Evolutionary conservation across 2,888 invertebrate species (phyloP).

Genomic region (Eupithecia inturbata): DNA sequence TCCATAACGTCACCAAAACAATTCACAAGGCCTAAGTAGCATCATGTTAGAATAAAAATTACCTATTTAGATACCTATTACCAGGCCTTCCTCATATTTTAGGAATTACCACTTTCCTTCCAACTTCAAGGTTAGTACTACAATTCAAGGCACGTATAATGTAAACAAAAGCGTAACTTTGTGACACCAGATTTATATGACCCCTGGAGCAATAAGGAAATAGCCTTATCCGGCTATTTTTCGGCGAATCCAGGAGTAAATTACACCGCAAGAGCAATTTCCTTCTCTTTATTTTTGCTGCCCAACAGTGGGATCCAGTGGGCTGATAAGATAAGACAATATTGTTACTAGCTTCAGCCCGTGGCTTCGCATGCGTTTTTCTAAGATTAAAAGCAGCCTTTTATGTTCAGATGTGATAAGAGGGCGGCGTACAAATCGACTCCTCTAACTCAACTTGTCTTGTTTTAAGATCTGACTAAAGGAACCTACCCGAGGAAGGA

Average conservation of each 20-base stretch:
- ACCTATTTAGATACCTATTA: conserved; percentile 17
- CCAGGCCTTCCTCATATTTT: conserved; percentile 14
- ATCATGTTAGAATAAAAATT: conserved; percentile 26
- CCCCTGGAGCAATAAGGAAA: conserved; percentile 8
- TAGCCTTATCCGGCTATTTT: not conserved
- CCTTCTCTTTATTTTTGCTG: not conserved
- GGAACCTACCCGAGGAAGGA: too few species aligned
- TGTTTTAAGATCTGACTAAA: not conserved
- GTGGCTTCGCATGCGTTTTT: not conserved
- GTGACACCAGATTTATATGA: not conserved
- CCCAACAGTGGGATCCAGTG: not conserved
- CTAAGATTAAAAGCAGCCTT: not conserved
- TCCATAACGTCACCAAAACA: conserved; percentile 14
- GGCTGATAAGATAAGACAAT: not conserved
- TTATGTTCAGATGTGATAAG: too few species aligned
- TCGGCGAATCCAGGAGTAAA: not conserved
- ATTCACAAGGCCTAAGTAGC: conserved; percentile 2
- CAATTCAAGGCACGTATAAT: conserved; percentile 6
- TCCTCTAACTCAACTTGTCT: not conserved
- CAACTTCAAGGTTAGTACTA: conserved; percentile 1
- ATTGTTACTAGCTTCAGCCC: not conserved
- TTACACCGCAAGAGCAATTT: not conserved
- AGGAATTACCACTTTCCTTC: conserved; percentile 7
- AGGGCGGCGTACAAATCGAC: not conserved
- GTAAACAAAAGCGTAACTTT: conserved; percentile 3